Conservation (phyloP, 2,888 invertebrate genomes). For the Drosophila monieri region DNA sequence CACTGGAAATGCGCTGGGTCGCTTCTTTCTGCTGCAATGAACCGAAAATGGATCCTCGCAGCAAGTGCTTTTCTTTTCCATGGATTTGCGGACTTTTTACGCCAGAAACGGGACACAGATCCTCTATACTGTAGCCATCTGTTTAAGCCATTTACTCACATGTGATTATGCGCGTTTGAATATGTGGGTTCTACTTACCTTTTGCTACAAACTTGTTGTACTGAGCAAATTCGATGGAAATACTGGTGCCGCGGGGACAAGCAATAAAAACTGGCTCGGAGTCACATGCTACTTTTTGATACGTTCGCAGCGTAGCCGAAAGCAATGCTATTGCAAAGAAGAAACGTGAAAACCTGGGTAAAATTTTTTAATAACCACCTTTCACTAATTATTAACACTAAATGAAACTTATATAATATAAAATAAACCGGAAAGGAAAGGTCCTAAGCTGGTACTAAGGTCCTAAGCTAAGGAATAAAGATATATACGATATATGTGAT, state of each 20-base stretch:
- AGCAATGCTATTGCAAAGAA: constrained; percentile 88
- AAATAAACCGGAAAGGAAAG: too few relatives aligned
- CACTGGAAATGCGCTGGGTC: constrained; percentile 78
- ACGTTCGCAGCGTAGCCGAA: constrained; percentile 94
- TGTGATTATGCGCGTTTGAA: background rate
- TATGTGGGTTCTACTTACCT: constrained; percentile 71
- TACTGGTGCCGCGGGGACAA: constrained; percentile 96
- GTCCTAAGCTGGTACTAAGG: too few relatives aligned
- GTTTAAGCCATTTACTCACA: constrained; percentile 26
- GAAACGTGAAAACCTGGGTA: background rate
- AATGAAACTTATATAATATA: too few relatives aligned
- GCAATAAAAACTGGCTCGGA: constrained; percentile 93
- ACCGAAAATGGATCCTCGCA: constrained; percentile 82
- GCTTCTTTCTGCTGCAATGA: constrained; percentile 76
- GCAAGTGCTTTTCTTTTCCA: constrained; percentile 77
- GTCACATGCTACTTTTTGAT: constrained; percentile 96
- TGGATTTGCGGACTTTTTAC: constrained; percentile 67
- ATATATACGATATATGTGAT: too few relatives aligned
- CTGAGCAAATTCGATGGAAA: constrained; percentile 94
- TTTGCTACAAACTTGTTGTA: constrained; percentile 85
- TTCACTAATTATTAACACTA: too few relatives aligned
- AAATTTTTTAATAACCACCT: background rate
- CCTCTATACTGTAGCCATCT: constrained; percentile 83
- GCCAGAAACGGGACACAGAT: constrained; percentile 76
- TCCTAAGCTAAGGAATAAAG: too few relatives aligned